Base-by-base conservation (phyloP, 2,888 invertebrate species). In the Pollenia labialis region DNA sequence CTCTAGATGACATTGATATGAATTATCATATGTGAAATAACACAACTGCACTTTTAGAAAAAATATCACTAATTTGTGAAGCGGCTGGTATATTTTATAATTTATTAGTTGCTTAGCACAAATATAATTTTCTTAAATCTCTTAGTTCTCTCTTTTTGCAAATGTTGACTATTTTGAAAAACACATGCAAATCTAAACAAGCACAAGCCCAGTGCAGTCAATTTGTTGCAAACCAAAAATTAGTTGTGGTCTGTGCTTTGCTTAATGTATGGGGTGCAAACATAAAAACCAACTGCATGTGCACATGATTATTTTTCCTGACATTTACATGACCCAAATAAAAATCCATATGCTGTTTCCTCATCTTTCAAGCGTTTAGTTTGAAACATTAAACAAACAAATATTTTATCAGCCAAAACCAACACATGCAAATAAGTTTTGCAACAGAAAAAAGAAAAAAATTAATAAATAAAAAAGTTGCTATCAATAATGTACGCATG, bases 251-350 rank as follows among this genome's bases (percentile, higher is more conserved):
- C 69, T 32, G 16, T 40, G 46, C 48, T 69, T 18, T 18, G 69
- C 18, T 16, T 16, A 62, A 46, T 58, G 12, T 42, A 18, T 42
- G 32, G 60, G 32, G 0, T 69, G 16, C 8, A 44, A 58, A 52
- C 4, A 60, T 11, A 7, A 64, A 23, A 7, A 62, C 40, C 32
- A 40, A 69, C 10, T 44, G 44, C 23, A 46, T 44, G 52, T 42
- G 12, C 18, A 42, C 62, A 46, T n/a, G 23, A 80, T 46, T 62
- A 71, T 50, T 50, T 10, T n/a, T 74, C 0, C 56, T 81, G 48
- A 2, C 50, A 77, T 64, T 71, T 66, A 58, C 44, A 56, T 72
- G 71, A 72, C 50, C 66, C 32, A 66, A 79, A 79, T 72, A 72
- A 48, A 79, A 54, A 58, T 48, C 9, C 9, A 76, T 46, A 46